Evolutionary conservation across 1,140 invertebrate genomes (phyloP).

Genomic region (Drosophila setifemur): DNA sequence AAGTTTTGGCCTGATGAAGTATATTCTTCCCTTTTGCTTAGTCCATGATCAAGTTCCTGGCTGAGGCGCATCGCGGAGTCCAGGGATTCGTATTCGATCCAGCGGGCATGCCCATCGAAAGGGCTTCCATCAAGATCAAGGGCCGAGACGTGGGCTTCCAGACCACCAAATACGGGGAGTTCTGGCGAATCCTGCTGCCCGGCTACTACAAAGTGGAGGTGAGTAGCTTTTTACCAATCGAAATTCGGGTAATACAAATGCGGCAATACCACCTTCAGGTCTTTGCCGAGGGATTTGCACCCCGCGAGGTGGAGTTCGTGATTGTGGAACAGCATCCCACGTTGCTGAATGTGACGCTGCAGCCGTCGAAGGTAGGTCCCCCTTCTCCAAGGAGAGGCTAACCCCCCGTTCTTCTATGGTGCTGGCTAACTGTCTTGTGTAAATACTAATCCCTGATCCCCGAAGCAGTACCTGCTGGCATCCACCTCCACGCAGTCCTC

Average conservation of each 20-base stretch:
- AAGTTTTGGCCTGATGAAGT: not conserved
- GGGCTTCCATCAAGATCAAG: constrained; percentile 92
- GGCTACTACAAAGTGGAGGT: constrained; percentile 93
- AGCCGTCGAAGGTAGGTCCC: constrained; percentile 88
- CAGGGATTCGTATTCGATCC: constrained; percentile 93
- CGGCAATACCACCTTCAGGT: constrained; percentile 87
- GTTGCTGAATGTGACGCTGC: constrained; percentile 91
- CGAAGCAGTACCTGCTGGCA: constrained; percentile 14
- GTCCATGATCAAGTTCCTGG: constrained; percentile 93
- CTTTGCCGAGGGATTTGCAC: constrained; percentile 91
- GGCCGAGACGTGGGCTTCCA: constrained; percentile 93
- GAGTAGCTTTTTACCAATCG: constrained; percentile 35
- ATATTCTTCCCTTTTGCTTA: not conserved
- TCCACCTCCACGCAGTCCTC: constrained; percentile 11
- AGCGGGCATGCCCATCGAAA: constrained; percentile 91
- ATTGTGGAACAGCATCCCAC: constrained; percentile 94
- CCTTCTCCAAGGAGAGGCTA: constrained; percentile 27
- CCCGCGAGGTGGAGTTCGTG: constrained; percentile 92
- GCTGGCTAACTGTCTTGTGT: constrained; percentile 18
- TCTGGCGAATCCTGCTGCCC: constrained; percentile 93
- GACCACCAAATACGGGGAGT: constrained; percentile 96
- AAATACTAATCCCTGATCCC: not conserved
- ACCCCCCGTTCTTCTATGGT: not conserved
- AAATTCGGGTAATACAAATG: not conserved
- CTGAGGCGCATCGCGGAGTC: constrained; percentile 93